Evolutionary conservation across 2,797 vertebrate genomes (phyloP).

Genomic region (Muraenolepis orangiensis): DNA sequence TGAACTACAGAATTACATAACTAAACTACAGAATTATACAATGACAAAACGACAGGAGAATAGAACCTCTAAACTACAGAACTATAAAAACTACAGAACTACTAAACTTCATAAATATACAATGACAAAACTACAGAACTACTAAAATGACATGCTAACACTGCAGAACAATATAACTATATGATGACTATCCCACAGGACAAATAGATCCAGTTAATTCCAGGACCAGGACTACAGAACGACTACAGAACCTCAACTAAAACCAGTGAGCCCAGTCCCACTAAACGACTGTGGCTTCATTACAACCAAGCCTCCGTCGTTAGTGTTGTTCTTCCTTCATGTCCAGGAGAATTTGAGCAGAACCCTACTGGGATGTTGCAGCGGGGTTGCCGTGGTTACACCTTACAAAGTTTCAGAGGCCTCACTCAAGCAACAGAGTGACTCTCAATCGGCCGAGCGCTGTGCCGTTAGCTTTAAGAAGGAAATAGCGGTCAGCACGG

Average conservation of each 20-base stretch:
- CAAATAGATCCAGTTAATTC: too few relatives aligned
- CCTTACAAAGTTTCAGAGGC: not conserved
- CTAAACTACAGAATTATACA: too few relatives aligned
- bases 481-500: not conserved
- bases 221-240: too few relatives aligned
- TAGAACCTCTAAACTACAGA: not conserved
- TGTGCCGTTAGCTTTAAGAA: not conserved
- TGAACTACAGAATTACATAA: not conserved
- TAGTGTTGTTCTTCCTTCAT: not conserved
- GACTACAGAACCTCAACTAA: too few relatives aligned
- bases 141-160: too few relatives aligned
- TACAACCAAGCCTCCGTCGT: not conserved
- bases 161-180: too few relatives aligned
- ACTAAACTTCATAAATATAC: too few relatives aligned
- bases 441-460: not conserved
- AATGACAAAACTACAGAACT: too few relatives aligned
- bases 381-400: not conserved
- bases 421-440: not conserved
- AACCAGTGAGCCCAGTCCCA: too few relatives aligned
- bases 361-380: not conserved
- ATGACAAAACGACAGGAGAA: not conserved
- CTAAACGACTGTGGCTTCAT: not conserved
- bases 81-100: not conserved
- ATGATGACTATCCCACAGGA: too few relatives aligned
- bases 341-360: slow-evolving; percentile 2